These are phyloP conservation scores for Aphelocoma californica DNA, from an alignment of 2,797 vertebrate genomes.

Conservation along the genomic window DNA sequence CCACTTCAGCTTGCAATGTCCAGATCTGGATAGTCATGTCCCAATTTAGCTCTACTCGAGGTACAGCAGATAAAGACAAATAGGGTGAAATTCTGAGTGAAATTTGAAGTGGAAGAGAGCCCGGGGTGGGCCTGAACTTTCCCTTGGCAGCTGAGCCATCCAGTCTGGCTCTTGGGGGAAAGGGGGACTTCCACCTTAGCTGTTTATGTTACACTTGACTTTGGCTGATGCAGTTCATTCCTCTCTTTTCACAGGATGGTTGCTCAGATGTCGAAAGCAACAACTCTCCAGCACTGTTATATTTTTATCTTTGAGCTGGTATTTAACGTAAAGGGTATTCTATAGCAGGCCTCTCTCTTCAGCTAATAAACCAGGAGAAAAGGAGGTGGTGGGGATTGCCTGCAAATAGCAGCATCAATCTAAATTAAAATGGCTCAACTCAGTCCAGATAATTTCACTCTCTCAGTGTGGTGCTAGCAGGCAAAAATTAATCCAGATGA, in stretches of 20 bases:
- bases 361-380: not conserved
- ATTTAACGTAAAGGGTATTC: not conserved
- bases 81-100: not conserved
- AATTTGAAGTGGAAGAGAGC: not conserved
- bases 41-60: not conserved
- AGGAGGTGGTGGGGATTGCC: not conserved
- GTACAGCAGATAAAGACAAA: not conserved
- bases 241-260: not conserved
- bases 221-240: not conserved
- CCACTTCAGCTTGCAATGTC: not conserved
- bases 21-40: not conserved
- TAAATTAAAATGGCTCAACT: slow-evolving; percentile 17
- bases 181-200: not conserved
- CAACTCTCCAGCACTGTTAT: not conserved
- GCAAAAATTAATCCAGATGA: slow-evolving; percentile 24
- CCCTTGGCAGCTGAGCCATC: not conserved
- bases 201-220: not conserved
- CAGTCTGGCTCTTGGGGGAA: not conserved
- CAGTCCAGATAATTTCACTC: not conserved
- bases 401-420: slow-evolving; percentile 1
- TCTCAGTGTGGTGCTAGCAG: not conserved
- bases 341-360: not conserved
- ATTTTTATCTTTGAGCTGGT: not conserved
- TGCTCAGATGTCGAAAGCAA: not conserved
- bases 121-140: fast-evolving